Evolutionary conservation across 1,140 invertebrate species (phyloP).

Genomic region (Dendrolimus kikuchii): DNA sequence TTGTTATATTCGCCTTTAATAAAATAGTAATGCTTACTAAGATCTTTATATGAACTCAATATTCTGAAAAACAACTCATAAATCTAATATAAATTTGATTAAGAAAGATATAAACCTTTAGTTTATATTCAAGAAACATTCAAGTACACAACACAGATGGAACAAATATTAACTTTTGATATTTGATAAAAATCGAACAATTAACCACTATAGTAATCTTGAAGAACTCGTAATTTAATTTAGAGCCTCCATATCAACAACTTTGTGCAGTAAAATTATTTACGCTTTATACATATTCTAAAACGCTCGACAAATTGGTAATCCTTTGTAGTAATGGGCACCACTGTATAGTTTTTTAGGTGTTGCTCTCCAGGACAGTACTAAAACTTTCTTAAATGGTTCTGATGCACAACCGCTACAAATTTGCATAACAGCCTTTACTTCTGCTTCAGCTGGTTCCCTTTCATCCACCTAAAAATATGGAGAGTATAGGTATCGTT

Average conservation of each 20-base stretch:
- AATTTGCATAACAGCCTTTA: slow-evolving; percentile 82
- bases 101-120: too few relatives aligned
- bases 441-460: slow-evolving; percentile 88
- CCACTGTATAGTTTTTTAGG: slow-evolving; percentile 83
- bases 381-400: slow-evolving; percentile 83
- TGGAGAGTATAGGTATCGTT: slow-evolving; percentile 8
- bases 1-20: too few relatives aligned
- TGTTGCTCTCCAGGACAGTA: slow-evolving; percentile 82
- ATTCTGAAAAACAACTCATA: too few relatives aligned
- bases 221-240: too few relatives aligned
- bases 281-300: slow-evolving; percentile 40
- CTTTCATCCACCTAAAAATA: slow-evolving; percentile 75
- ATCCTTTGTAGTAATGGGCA: slow-evolving; percentile 78
- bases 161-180: too few relatives aligned
- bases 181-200: too few relatives aligned
- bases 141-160: too few relatives aligned
- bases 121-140: too few relatives aligned
- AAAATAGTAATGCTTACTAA: too few relatives aligned
- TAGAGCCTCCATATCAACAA: background rate
- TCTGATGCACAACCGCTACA: slow-evolving; percentile 82
- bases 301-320: slow-evolving; percentile 80
- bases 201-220: too few relatives aligned
- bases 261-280: background rate
- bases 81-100: too few relatives aligned
- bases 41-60: too few relatives aligned